Conservation (phyloP, 2,888 invertebrate species). For the Tuta absoluta region DNA sequence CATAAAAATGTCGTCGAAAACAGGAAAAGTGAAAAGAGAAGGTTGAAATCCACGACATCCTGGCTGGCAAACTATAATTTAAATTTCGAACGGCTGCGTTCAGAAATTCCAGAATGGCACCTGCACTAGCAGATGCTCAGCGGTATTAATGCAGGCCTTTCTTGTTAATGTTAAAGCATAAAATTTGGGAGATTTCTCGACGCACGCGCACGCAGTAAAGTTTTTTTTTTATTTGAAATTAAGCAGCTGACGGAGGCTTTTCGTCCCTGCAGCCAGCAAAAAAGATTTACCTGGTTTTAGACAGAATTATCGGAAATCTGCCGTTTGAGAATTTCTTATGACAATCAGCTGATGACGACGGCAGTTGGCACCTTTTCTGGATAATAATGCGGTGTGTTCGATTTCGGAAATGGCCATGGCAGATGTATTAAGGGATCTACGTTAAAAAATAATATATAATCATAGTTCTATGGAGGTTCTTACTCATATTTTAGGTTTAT, state of each 20-base stretch:
- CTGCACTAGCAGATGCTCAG: constrained; percentile 71
- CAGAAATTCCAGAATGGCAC: constrained; percentile 62
- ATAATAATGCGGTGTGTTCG: neutral
- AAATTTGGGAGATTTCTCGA: constrained; percentile 60
- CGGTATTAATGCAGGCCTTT: constrained; percentile 51
- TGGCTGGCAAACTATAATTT: constrained; percentile 28
- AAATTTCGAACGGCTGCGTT: constrained; percentile 40
- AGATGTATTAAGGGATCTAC: constrained; percentile 11
- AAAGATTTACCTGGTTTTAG: constrained; percentile 58
- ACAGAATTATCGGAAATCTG: constrained; percentile 40
- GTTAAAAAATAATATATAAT: neutral
- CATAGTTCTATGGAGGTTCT: neutral
- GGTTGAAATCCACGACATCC: constrained; percentile 9
- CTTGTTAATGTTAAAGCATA: constrained; percentile 44
- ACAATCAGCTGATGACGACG: constrained; percentile 61
- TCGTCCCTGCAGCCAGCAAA: constrained; percentile 38
- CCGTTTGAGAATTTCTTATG: constrained; percentile 32
- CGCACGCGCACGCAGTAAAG: constrained; percentile 55
- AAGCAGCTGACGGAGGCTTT: constrained; percentile 64
- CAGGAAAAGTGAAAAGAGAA: constrained; percentile 19
- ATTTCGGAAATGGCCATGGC: neutral
- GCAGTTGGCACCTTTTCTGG: constrained; percentile 40
- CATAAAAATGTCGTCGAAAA: constrained; percentile 2
- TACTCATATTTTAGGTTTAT: neutral
- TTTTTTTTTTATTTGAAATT: constrained; percentile 5